A percentile compares a stretch with the other conserved stretches of the same genome.
Conservation (phyloP, 53 echinoderm and acorn worm species). For the Mesocentrotus franciscanus region DNA sequence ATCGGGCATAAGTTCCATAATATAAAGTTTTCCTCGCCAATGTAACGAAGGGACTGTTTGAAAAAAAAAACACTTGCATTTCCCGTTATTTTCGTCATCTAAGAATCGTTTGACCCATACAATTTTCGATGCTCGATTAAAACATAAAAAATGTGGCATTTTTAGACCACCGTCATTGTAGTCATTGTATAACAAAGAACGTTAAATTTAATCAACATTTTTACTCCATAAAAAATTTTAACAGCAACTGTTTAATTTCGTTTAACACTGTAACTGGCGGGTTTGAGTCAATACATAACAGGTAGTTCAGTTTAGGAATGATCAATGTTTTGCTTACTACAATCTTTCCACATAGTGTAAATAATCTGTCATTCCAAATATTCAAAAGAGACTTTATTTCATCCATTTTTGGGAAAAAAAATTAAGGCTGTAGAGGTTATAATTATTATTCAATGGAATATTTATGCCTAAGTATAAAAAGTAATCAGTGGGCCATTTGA, state of each 20-base stretch:
- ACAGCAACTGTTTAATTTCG: neutral
- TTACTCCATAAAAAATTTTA: neutral
- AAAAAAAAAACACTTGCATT: too few relatives aligned
- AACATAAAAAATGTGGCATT: neutral
- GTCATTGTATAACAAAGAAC: neutral
- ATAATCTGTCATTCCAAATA: neutral
- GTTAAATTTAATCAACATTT: neutral
- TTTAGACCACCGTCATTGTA: neutral
- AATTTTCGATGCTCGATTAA: neutral
- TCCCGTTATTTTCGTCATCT: too few relatives aligned
- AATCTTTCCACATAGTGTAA: neutral
- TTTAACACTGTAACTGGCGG: neutral
- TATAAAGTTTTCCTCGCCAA: too few relatives aligned
- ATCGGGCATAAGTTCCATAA: too few relatives aligned
- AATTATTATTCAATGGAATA: neutral
- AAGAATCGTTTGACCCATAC: neutral
- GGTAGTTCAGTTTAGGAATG: neutral
- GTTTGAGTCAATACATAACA: neutral
- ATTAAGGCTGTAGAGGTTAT: neutral
- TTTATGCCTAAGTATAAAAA: neutral
- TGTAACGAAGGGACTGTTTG: too few relatives aligned
- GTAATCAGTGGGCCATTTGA: neutral
- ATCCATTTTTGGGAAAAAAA: neutral
- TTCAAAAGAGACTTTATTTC: neutral
- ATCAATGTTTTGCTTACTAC: neutral